Base-by-base conservation (phyloP, 2,797 vertebrate species). In the Crenichthys baileyi region DNA sequence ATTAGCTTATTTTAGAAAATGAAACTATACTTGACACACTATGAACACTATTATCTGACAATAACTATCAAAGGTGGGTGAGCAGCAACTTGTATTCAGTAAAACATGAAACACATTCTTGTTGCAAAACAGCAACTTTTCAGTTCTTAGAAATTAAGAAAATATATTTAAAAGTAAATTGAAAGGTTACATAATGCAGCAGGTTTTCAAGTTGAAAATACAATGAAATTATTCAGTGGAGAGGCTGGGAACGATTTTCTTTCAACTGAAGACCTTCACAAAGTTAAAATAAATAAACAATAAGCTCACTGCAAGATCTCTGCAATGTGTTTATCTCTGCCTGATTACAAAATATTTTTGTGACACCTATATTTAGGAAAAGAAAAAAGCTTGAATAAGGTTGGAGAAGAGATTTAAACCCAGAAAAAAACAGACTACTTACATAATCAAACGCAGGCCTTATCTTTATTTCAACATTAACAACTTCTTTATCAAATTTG, bases 401-500 rank as follows among this genome's bases (percentile, higher is more conserved):
- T 68, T 44, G 0, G 31, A 60, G 39, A 20, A 46, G 70, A 22
- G 16, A 26, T 24, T 58, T 56, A 74, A 46, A 48, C 41, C 8
- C 12, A 26, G 16, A 1, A 29, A 46, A 50, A 61, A 75, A 60
- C 12, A 36, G 46, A 65, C 53, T 70, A 4, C 13, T 70, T 75
- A 67, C 55, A 44, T 56, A 46, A 63, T 86, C n/a, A 82, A 77
- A 77, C n/a, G 39, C 65, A 22, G 58, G 26, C 3, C 22, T 67
- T 13, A 16, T 24, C 7, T 73, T 76, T 83, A 46, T 46, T 67
- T 78, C 41, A 76, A 63, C 75, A 72, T 31, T 12, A 82, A 86
- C 74, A 83, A 84, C 75, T 46, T 41, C 58, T 36, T 68, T 56
- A 70, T 84, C 39, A 70, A 75, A 51, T 74, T 77, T 53, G 58